A percentile compares a stretch with the other conserved stretches of the same genome.
phyloP scores from a whole-genome alignment of 2,113 vertebrate genomes.

The Sitta europaea region DNA sequence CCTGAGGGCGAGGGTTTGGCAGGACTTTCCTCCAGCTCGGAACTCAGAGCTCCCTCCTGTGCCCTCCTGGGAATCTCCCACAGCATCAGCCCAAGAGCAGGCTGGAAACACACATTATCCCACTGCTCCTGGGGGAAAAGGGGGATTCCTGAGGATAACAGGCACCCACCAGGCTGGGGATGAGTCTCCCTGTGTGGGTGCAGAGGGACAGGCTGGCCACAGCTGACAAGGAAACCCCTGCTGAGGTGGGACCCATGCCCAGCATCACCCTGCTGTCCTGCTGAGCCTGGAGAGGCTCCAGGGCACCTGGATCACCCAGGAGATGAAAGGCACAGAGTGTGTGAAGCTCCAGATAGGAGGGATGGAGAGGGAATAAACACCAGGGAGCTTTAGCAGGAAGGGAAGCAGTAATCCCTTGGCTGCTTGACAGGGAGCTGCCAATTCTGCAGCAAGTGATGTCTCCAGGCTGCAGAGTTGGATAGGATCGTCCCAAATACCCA shows the following conservation, averaged over 20 bases:
- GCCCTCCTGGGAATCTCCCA: background rate
- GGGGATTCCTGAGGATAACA: background rate
- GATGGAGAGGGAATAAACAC: background rate
- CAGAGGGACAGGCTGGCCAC: background rate
- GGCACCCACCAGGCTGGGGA: background rate
- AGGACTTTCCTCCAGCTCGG: background rate
- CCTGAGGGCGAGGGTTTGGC: background rate
- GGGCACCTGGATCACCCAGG: background rate
- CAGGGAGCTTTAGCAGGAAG: background rate
- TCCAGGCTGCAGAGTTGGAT: background rate
- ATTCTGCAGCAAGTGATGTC: background rate
- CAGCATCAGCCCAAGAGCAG: background rate
- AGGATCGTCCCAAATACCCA: too few relatives aligned
- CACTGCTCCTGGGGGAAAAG: background rate
- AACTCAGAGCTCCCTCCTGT: background rate
- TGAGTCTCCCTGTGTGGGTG: background rate
- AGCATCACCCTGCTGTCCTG: background rate
- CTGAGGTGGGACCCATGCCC: background rate
- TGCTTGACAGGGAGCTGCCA: slow-evolving; percentile 9
- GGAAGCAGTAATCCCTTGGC: slow-evolving; percentile 9
- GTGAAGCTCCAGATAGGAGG: background rate
- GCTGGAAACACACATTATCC: accelerated
- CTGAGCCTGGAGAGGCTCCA: background rate
- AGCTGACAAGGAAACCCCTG: background rate
- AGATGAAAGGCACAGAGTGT: background rate